Evolutionary conservation across 2,797 vertebrate genomes (phyloP).

Genomic region (Dipus sagitta): DNA sequence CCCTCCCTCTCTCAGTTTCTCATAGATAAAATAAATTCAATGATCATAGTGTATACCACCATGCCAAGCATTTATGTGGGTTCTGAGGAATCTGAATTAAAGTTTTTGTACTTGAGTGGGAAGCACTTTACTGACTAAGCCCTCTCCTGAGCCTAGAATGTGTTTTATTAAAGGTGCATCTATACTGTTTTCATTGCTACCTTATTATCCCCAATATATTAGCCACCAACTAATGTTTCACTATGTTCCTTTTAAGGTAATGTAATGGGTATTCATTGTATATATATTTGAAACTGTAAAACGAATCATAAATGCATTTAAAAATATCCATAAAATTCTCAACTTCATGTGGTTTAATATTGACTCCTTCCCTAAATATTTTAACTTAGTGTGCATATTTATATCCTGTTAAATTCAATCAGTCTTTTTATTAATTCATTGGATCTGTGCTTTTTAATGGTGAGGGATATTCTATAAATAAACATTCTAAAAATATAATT

Average conservation of each 20-base stretch:
- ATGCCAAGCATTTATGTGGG: no score
- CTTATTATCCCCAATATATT: neutral
- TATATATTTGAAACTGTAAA: neutral
- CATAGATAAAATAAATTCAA: neutral
- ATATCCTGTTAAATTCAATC: slow-evolving; percentile 8
- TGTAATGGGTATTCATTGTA: neutral
- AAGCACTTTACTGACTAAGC: neutral
- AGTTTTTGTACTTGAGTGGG: no score
- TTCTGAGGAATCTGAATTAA: no score
- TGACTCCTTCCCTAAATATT: neutral
- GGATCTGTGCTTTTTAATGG: neutral
- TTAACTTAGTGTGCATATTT: neutral
- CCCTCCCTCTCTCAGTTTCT: neutral
- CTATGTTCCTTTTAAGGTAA: neutral
- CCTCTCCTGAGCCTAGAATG: neutral
- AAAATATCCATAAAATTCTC: neutral
- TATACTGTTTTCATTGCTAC: neutral
- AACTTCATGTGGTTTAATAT: neutral
- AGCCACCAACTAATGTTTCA: neutral
- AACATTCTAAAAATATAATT: neutral
- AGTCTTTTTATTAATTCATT: slow-evolving; percentile 32
- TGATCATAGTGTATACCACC: neutral
- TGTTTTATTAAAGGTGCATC: neutral
- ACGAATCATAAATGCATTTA: neutral
- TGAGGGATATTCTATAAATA: neutral